Percentiles rank a stretch among this genome's conserved stretches.
Evolutionary conservation across 2,113 vertebrate species (phyloP).

Genomic region (Alosa alosa): DNA sequence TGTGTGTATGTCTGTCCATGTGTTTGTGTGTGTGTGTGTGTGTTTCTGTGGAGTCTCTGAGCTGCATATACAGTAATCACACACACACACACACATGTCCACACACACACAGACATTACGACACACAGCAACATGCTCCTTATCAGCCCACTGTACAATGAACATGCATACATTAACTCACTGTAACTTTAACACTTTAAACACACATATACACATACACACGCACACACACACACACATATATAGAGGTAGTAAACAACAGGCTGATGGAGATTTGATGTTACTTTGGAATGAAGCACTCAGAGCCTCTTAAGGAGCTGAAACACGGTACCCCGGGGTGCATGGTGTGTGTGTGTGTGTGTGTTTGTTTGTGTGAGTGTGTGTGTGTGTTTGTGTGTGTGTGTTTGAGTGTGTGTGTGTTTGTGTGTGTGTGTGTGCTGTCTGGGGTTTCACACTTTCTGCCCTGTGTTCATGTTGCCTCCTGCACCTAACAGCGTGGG

Average conservation of each 20-base stretch:
- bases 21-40: background rate
- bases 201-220: constrained; percentile 13
- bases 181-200: background rate
- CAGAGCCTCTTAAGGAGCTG: background rate
- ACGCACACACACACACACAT: constrained; percentile 12
- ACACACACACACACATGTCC: constrained; percentile 3
- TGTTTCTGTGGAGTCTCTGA: too few species aligned
- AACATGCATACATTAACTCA: too few species aligned
- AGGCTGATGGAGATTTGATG: background rate
- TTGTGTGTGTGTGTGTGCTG: background rate
- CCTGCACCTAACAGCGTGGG: constrained; percentile 48
- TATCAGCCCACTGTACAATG: too few species aligned
- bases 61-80: background rate
- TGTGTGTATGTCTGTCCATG: background rate
- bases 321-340: background rate
- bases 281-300: background rate
- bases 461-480: constrained; percentile 52
- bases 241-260: background rate
- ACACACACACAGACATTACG: background rate
- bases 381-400: background rate
- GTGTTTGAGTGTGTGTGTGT: background rate
- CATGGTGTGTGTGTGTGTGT: background rate
- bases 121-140: background rate
- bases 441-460: background rate
- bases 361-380: background rate